phyloP scores from a whole-genome alignment of 2,797 vertebrate species.

The Psittacula echo region DNA sequence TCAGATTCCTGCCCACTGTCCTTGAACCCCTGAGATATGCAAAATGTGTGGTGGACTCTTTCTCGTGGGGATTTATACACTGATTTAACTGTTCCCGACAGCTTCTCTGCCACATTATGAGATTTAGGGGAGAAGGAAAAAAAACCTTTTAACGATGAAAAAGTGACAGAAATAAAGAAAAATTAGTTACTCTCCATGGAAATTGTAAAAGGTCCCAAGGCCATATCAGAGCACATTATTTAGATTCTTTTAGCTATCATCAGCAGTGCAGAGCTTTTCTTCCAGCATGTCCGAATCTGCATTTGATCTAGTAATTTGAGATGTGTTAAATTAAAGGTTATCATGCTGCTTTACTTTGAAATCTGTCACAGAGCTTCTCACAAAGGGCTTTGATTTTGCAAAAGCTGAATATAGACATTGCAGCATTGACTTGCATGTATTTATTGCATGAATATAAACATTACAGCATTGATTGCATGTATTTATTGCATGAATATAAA shows the following conservation, averaged over 20 bases:
- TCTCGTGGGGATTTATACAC: constrained; percentile 53
- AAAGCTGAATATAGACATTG: not conserved
- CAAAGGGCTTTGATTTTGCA: constrained; percentile 13
- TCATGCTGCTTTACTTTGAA: not conserved
- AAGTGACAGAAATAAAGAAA: constrained; percentile 40
- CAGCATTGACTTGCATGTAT: not conserved
- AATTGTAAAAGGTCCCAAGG: constrained; percentile 53
- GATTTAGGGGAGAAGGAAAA: constrained; percentile 3
- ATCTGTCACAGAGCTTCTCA: not conserved
- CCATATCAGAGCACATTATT: constrained; percentile 20
- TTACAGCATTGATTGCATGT: not conserved
- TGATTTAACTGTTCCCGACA: constrained; percentile 47
- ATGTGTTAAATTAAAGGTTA: not conserved
- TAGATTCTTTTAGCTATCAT: constrained; percentile 33
- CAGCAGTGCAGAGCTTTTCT: not conserved
- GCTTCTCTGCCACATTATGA: constrained; percentile 42
- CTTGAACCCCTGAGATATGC: constrained; percentile 54
- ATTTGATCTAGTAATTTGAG: constrained; percentile 48
- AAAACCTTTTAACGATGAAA: not conserved
- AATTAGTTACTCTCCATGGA: constrained; percentile 31
- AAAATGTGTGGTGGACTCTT: constrained; percentile 51
- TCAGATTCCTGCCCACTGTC: constrained; percentile 36
- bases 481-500: not conserved
- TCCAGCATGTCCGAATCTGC: not conserved
- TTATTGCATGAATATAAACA: not conserved